Evolutionary conservation across 2,888 invertebrate genomes (phyloP).

Genomic region (Pammene fasciana): DNA sequence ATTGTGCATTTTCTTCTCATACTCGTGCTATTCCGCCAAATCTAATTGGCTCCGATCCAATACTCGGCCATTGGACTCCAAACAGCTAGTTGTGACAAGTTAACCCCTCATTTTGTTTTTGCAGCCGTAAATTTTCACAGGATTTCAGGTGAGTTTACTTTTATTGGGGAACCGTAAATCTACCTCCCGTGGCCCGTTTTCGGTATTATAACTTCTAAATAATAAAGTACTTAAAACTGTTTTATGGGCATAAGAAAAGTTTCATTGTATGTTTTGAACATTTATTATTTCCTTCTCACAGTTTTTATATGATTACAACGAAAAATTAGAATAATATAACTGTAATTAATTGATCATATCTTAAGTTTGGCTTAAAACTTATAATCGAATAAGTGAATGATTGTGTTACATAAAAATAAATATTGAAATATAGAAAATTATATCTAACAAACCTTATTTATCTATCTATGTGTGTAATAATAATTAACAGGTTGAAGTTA

Average conservation of each 20-base stretch:
- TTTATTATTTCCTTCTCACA: conserved; percentile 67
- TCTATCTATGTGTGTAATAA: not conserved
- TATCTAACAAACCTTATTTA: not conserved
- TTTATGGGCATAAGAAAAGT: conserved; percentile 37
- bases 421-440: not conserved
- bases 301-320: conserved; percentile 50
- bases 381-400: too few species aligned
- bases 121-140: conserved; percentile 26
- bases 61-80: conserved; percentile 29
- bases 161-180: conserved; percentile 32
- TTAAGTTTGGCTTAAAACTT: not conserved
- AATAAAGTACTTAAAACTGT: conserved; percentile 15
- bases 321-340: conserved; percentile 50
- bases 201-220: conserved; percentile 20
- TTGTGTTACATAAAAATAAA: too few species aligned
- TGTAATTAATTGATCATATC: not conserved
- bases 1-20: conserved; percentile 15
- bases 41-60: conserved; percentile 43
- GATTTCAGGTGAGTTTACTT: conserved; percentile 30
- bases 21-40: conserved; percentile 37
- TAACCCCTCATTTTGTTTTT: conserved; percentile 33
- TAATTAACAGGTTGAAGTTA: not conserved
- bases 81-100: conserved; percentile 34
- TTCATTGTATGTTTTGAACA: conserved; percentile 67
- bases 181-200: conserved; percentile 7